Percentiles rank a stretch among this genome's conserved stretches.
Evolutionary conservation across 2,888 invertebrate genomes (phyloP).

Genomic region (Lasius fuliginosus): DNA sequence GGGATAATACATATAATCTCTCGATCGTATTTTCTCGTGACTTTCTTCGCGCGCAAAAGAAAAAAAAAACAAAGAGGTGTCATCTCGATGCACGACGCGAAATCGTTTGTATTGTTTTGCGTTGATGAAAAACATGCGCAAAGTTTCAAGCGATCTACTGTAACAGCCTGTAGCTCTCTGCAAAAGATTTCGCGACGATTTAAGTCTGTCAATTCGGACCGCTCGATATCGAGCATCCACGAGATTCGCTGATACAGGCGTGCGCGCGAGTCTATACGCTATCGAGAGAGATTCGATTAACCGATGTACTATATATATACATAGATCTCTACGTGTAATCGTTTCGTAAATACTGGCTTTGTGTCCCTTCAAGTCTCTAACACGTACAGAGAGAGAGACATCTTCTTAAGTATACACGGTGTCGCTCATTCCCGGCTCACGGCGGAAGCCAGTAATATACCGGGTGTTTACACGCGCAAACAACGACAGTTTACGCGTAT

Average conservation of each 20-base stretch:
- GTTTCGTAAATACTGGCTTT: slow-evolving; percentile 47
- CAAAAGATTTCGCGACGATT: slow-evolving; percentile 2
- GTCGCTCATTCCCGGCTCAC: neutral
- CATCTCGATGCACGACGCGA: neutral
- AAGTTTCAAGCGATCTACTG: neutral
- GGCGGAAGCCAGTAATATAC: slow-evolving; percentile 7
- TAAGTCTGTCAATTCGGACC: slow-evolving; percentile 4
- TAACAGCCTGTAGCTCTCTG: neutral
- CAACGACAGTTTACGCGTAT: slow-evolving; percentile 5
- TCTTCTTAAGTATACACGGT: slow-evolving; percentile 32
- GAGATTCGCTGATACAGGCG: neutral
- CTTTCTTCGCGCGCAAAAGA: neutral
- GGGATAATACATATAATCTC: slow-evolving; percentile 38
- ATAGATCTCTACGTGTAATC: slow-evolving; percentile 41
- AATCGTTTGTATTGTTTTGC: neutral
- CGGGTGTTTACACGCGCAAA: slow-evolving; percentile 16
- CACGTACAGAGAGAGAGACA: slow-evolving; percentile 24
- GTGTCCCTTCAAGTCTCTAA: slow-evolving; percentile 38
- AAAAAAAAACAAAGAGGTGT: slow-evolving; percentile 1
- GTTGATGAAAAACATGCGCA: neutral
- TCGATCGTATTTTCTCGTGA: slow-evolving; percentile 29
- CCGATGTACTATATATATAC: slow-evolving; percentile 24
- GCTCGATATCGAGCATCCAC: neutral
- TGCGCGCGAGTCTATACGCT: neutral
- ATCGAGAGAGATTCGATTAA: slow-evolving; percentile 18